Percentiles rank a stretch among this genome's conserved stretches.
Conservation (phyloP, 2,797 vertebrate species). For the Nyctibius grandis region DNA sequence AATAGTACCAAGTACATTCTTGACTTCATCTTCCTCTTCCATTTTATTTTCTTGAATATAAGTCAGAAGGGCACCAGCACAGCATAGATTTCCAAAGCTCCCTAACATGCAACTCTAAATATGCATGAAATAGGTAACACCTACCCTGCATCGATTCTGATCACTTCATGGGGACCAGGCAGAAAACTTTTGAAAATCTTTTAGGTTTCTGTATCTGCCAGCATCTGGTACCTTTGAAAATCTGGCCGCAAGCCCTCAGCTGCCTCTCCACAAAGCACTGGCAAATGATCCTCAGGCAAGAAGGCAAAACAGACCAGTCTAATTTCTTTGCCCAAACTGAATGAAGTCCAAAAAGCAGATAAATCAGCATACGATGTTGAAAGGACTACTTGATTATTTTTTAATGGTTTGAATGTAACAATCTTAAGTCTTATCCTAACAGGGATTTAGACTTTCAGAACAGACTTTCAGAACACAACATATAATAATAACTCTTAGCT, state of each 20-base stretch:
- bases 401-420: not conserved
- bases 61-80: not conserved
- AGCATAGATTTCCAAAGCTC: not conserved
- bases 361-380: not conserved
- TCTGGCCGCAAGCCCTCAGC: not conserved
- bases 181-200: not conserved
- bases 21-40: not conserved
- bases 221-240: constrained; percentile 8
- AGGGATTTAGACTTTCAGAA: too few relatives aligned
- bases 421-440: not conserved
- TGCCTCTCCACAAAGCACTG: not conserved
- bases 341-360: constrained; percentile 20
- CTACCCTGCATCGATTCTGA: not conserved
- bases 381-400: not conserved
- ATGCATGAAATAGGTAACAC: not conserved
- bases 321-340: not conserved
- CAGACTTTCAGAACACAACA: not conserved
- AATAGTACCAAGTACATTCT: not conserved
- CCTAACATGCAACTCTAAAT: not conserved
- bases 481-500: constrained; percentile 16
- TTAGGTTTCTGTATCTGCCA: not conserved
- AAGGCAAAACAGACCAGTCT: not conserved
- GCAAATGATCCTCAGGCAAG: not conserved
- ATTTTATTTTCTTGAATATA: not conserved
- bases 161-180: not conserved